Evolutionary conservation across 2,888 invertebrate species (phyloP).

Genomic region (Drosophila ustulata): DNA sequence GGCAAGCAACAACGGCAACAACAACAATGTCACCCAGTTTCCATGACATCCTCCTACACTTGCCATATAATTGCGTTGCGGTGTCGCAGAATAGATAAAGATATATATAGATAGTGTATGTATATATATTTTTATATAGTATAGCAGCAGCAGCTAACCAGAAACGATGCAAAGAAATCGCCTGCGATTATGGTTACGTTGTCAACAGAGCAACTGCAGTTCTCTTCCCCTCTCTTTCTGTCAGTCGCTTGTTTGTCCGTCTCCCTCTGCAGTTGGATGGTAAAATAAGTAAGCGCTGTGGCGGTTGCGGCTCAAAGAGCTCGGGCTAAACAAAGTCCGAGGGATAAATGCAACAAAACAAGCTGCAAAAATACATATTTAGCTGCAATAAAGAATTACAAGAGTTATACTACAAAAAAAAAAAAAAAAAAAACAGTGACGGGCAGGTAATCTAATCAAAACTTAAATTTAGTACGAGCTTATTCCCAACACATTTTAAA

Average conservation of each 20-base stretch:
- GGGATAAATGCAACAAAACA: slow-evolving; percentile 12
- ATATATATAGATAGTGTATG: not conserved
- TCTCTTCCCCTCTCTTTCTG: not conserved
- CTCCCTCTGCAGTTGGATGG: not conserved
- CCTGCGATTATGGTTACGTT: slow-evolving; percentile 46
- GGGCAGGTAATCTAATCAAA: not conserved
- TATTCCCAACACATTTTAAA: not conserved
- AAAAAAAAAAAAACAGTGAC: not conserved
- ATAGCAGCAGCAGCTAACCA: slow-evolving; percentile 13
- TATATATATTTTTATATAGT: not conserved
- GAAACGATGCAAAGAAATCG: slow-evolving; percentile 29
- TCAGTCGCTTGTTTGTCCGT: not conserved
- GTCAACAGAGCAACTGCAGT: slow-evolving; percentile 16
- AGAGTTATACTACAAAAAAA: not conserved
- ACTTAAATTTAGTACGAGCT: not conserved
- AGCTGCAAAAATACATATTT: slow-evolving; percentile 5
- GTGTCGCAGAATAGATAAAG: slow-evolving; percentile 16
- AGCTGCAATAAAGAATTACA: slow-evolving; percentile 24
- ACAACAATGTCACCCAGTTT: slow-evolving; percentile 75
- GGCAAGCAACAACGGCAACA: slow-evolving; percentile 38
- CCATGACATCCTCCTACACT: slow-evolving; percentile 60
- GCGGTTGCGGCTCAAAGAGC: not conserved
- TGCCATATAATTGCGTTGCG: slow-evolving; percentile 65
- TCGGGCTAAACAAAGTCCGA: slow-evolving; percentile 8
- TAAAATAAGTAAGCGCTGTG: not conserved